Evolutionary conservation across 2,113 vertebrate genomes (phyloP).

Genomic region (Hystrix brachyura): DNA sequence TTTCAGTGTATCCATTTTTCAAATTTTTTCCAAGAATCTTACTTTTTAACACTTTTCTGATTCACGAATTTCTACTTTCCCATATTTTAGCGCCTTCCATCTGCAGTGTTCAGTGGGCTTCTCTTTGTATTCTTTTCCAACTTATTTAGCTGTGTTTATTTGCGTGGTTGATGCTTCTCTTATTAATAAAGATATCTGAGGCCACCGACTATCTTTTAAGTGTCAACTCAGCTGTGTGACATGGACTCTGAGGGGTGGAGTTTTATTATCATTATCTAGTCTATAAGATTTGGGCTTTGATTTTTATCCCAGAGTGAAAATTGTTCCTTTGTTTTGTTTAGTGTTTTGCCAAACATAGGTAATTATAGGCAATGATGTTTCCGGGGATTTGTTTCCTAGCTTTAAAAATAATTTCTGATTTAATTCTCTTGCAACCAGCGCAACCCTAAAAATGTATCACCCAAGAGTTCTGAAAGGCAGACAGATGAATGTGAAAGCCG

Average conservation of each 20-base stretch:
- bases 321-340: not conserved
- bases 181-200: not conserved
- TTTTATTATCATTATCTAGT: not conserved
- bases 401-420: not conserved
- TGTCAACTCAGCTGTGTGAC: not conserved
- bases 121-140: not conserved
- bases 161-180: not conserved
- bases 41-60: not conserved
- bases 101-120: not conserved
- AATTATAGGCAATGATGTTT: too few relatives aligned
- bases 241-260: not conserved
- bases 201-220: too few relatives aligned
- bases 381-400: not conserved
- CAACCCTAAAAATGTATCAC: not conserved
- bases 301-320: not conserved
- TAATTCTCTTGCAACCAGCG: not conserved
- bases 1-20: not conserved
- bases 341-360: not conserved
- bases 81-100: not conserved
- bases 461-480: not conserved
- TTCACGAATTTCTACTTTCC: not conserved
- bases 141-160: not conserved
- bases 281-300: not conserved
- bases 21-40: not conserved
- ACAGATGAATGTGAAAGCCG: fast-evolving